Conservation (phyloP, 1,140 invertebrate genomes). For the Muscidifurax raptorellus region DNA sequence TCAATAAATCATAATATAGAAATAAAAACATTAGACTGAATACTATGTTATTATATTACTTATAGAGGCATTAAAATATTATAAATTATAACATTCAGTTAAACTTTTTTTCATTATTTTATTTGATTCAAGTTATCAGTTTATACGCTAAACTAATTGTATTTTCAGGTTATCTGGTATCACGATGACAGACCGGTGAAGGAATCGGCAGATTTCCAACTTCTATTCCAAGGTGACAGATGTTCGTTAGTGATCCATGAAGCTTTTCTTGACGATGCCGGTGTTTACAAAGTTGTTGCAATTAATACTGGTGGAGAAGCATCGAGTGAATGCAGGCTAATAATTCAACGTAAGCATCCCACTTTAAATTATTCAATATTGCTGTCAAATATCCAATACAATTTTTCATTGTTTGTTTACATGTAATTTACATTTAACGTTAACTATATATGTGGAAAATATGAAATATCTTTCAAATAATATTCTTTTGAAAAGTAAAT, state of each 20-base stretch:
- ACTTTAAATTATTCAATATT: background rate
- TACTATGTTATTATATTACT: too few relatives aligned
- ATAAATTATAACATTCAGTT: too few relatives aligned
- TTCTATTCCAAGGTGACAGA: constrained; percentile 87
- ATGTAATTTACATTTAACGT: too few relatives aligned
- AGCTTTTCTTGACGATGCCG: constrained; percentile 84
- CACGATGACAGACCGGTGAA: constrained; percentile 89
- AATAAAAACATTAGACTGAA: background rate
- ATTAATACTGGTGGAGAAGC: constrained; percentile 88
- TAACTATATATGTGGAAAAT: too few relatives aligned
- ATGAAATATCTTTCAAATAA: too few relatives aligned
- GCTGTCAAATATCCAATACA: background rate
- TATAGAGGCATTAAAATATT: too few relatives aligned
- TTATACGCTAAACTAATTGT: background rate
- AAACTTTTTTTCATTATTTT: too few relatives aligned
- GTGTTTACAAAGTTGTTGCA: constrained; percentile 87
- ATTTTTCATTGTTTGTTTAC: too few relatives aligned
- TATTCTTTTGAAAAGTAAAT: too few relatives aligned
- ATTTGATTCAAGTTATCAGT: background rate
- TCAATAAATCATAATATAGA: background rate
- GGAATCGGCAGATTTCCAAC: constrained; percentile 88
- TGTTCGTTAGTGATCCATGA: constrained; percentile 87
- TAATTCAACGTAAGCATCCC: constrained; percentile 72
- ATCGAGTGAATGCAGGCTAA: constrained; percentile 83
- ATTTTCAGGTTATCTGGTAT: constrained; percentile 86